A percentile compares a stretch with the other conserved stretches of the same genome.
These are phyloP conservation scores for Iguana delicatissima DNA, from an alignment of 2,797 vertebrate species.

Conservation along the genomic window DNA sequence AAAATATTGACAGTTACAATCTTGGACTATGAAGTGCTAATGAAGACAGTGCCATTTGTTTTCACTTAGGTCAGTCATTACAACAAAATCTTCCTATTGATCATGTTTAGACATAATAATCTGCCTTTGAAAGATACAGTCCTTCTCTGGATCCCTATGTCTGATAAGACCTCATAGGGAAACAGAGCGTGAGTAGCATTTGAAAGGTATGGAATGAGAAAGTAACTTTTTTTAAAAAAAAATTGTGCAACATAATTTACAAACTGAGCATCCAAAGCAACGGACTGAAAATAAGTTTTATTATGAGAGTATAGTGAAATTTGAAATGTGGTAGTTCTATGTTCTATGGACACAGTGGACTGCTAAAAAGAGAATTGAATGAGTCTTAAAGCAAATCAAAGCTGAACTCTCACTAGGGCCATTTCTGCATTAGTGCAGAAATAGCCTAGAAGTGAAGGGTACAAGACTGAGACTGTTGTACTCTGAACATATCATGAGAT, in stretches of 20 bases:
- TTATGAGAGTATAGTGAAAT: background rate
- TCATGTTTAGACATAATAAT: constrained; percentile 55
- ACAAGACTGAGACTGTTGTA: too few species aligned
- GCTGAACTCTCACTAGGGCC: too few species aligned
- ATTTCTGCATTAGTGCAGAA: too few species aligned
- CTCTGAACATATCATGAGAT: too few species aligned
- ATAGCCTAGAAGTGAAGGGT: too few species aligned
- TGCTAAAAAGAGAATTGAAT: too few species aligned
- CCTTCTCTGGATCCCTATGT: constrained; percentile 57
- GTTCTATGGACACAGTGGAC: too few species aligned
- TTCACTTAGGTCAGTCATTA: constrained; percentile 58
- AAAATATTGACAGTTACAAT: constrained; percentile 32
- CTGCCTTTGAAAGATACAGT: constrained; percentile 58
- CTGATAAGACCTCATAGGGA: constrained; percentile 63
- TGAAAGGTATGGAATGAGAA: constrained; percentile 58
- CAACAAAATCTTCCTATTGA: constrained; percentile 67
- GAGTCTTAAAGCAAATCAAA: too few species aligned
- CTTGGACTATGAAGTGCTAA: constrained; percentile 43
- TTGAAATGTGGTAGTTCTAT: too few species aligned
- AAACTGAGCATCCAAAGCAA: constrained; percentile 56
- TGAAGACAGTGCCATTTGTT: constrained; percentile 22
- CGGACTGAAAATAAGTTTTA: constrained; percentile 44
- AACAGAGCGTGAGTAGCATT: background rate
- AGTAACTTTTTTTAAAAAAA: constrained; percentile 9
- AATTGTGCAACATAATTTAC: constrained; percentile 22